Evolutionary conservation across 2,888 invertebrate species (phyloP), one percentile per base, ranked within the genome.

Genomic region (Hermodice carunculata): DNA sequence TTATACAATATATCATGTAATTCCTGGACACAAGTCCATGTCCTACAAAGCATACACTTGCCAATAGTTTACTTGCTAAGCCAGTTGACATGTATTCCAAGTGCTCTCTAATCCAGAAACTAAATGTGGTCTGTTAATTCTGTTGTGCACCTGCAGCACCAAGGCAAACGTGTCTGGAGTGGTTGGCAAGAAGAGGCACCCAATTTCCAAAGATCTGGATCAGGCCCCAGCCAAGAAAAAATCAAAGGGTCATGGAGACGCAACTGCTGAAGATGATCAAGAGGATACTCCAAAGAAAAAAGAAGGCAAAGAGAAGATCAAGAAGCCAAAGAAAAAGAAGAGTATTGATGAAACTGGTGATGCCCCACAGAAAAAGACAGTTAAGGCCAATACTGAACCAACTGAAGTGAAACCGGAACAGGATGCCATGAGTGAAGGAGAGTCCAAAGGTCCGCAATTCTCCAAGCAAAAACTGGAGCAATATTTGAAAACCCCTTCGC

Each of bases 141-240:
- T n/a, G n/a, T n/a, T n/a, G n/a, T n/a, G n/a, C n/a, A n/a, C n/a
- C n/a, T n/a, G n/a, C n/a, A n/a, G n/a, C n/a, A n/a, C n/a, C n/a
- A 37, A 26, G 49, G 67, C 67, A 17, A 64, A 51, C 48, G 42
- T 24, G 14, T 37, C 61, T 14, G 67, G 59, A 17, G 32, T 26
- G n/a, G 59, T 67, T 31, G 31, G 44, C 8, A 64, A 48, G 46
- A 64, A 68, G 32, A 56, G 69, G n/a, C 69, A 69, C 43, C 69
- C 69, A 28, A 59, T 53, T 11, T 66, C 66, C 26, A 52, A 59
- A 19, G 56, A 66, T n/a, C 66, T 69, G 46, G 66, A 57, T 14
- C 63, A 49, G 8, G 60, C 43, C 11, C 59, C 66, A 4, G 53
- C 65, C 17, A 29, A 34, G 32, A 26, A 22, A 19, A n/a, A 31